These are phyloP conservation scores for Sepioteuthis lessoniana DNA, from an alignment of 2,888 invertebrate species.

Conservation along the genomic window DNA sequence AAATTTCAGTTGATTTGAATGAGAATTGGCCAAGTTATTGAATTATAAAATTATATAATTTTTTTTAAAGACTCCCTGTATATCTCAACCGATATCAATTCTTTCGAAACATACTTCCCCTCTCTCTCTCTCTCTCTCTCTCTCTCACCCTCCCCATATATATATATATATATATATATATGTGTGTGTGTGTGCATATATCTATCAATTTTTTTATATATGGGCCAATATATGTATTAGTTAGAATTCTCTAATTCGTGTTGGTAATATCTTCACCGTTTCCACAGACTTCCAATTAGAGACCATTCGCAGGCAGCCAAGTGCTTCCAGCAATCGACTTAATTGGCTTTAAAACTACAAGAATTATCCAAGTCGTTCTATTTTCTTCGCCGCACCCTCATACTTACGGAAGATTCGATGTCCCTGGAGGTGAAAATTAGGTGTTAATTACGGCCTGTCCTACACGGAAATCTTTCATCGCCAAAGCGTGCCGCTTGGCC, in stretches of 20 bases:
- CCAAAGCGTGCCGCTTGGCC: not conserved
- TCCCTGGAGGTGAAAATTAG: not conserved
- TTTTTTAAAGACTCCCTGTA: too few relatives aligned
- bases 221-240: too few relatives aligned
- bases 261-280: not conserved
- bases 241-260: too few relatives aligned
- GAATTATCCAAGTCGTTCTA: not conserved
- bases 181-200: not conserved
- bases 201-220: too few relatives aligned
- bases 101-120: too few relatives aligned
- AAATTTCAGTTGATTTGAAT: too few relatives aligned
- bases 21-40: too few relatives aligned
- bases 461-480: not conserved
- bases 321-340: not conserved
- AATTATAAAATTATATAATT: too few relatives aligned
- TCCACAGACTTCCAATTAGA: not conserved
- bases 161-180: slow-evolving; percentile 11
- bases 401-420: not conserved
- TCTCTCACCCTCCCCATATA: not conserved
- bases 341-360: not conserved
- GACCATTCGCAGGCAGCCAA: not conserved
- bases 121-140: too few relatives aligned
- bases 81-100: too few relatives aligned
- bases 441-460: not conserved
- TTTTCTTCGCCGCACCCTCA: not conserved